Evolutionary conservation across 2,113 vertebrate genomes (phyloP).

Genomic region (Forbesichthys agassizii): DNA sequence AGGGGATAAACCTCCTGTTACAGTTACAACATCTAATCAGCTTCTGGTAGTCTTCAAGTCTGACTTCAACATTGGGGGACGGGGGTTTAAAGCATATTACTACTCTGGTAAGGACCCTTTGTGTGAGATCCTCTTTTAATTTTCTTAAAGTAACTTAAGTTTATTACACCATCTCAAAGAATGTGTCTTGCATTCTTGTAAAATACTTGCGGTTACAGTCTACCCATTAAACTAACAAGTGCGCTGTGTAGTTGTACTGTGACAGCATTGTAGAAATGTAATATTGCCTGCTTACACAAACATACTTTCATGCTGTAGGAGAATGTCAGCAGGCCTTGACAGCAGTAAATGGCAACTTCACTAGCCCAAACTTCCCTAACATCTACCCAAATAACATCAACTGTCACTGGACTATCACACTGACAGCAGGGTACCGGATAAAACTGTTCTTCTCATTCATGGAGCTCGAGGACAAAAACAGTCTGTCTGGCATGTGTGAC

Average conservation of each 20-base stretch:
- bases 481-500: conserved; percentile 84
- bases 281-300: background rate
- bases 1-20: conserved; percentile 75
- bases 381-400: conserved; percentile 97
- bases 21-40: conserved; percentile 79
- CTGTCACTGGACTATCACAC: conserved; percentile 88
- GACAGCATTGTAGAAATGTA: background rate
- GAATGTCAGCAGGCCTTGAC: conserved; percentile 92
- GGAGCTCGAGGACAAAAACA: conserved; percentile 89
- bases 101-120: conserved; percentile 82
- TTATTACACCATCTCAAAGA: too few relatives aligned
- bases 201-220: too few relatives aligned
- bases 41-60: conserved; percentile 93
- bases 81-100: conserved; percentile 93
- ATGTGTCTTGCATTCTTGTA: too few relatives aligned
- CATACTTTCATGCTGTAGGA: conserved; percentile 66
- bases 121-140: background rate
- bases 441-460: conserved; percentile 87
- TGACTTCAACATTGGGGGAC: conserved; percentile 93
- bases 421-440: conserved; percentile 81
- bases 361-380: conserved; percentile 88
- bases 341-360: conserved; percentile 85
- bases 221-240: too few relatives aligned
- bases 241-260: background rate
- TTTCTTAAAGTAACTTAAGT: too few relatives aligned